These are phyloP conservation scores for Osmerus eperlanus DNA, from an alignment of 2,113 vertebrate genomes.

Conservation along the genomic window DNA sequence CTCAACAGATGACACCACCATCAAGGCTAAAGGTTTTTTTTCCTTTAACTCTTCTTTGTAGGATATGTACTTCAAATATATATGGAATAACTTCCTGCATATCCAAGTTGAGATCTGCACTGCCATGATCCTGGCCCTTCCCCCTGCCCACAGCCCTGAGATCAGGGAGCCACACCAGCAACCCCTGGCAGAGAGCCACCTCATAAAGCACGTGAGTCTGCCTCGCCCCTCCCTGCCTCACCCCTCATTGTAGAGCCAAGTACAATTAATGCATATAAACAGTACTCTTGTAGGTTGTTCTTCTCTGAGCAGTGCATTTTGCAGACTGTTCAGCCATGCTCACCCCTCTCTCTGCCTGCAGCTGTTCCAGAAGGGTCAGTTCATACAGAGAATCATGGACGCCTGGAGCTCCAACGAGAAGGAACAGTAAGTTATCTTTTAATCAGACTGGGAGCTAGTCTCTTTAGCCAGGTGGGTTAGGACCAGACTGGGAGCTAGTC, in stretches of 20 bases:
- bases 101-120: constrained; percentile 98
- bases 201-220: constrained; percentile 89
- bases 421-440: constrained; percentile 86
- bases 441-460: neutral
- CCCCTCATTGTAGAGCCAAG: neutral
- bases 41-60: constrained; percentile 48
- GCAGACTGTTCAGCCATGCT: neutral
- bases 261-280: too few relatives aligned
- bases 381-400: constrained; percentile 94
- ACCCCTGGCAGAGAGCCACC: constrained; percentile 78
- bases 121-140: constrained; percentile 93
- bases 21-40: constrained; percentile 16
- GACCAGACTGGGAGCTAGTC: too few relatives aligned
- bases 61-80: constrained; percentile 99
- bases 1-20: neutral
- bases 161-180: constrained; percentile 77
- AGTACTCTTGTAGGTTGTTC: neutral
- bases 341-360: constrained; percentile 45
- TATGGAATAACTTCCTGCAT: constrained; percentile 98
- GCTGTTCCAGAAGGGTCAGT: constrained; percentile 96
- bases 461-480: neutral
- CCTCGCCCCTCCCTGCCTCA: neutral
- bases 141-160: constrained; percentile 76
- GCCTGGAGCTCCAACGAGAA: constrained; percentile 96
- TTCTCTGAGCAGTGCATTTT: neutral